Evolutionary conservation across 2,888 invertebrate genomes (phyloP).

Genomic region (Thysanoteuthis rhombus): DNA sequence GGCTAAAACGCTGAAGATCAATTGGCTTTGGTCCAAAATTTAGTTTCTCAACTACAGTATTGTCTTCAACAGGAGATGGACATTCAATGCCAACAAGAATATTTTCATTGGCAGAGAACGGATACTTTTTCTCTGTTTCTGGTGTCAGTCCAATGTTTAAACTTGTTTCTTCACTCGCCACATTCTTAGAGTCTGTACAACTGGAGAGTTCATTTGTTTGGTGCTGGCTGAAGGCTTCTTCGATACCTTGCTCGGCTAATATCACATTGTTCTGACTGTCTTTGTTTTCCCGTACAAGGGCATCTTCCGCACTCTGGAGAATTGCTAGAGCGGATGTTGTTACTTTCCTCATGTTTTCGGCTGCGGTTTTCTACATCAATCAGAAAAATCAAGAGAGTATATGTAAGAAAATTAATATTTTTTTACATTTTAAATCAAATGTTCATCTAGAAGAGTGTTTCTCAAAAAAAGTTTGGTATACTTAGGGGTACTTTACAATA

Average conservation of each 20-base stretch:
- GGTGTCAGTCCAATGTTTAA: conserved; percentile 38
- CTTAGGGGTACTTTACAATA: too few species aligned
- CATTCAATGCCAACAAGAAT: neutral
- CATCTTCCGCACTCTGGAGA: conserved; percentile 48
- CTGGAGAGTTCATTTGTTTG: conserved; percentile 37
- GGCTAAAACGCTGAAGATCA: conserved; percentile 49
- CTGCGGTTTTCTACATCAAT: conserved; percentile 46
- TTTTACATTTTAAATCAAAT: too few species aligned
- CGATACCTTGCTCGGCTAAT: neutral
- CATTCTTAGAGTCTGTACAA: conserved; percentile 44
- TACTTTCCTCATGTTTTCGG: conserved; percentile 49
- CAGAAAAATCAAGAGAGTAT: conserved; percentile 34
- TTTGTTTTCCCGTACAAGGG: conserved; percentile 40
- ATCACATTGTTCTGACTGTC: conserved; percentile 32
- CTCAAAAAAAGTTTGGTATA: too few species aligned
- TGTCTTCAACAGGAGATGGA: neutral
- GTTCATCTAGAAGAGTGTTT: too few species aligned
- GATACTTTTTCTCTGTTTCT: conserved; percentile 25
- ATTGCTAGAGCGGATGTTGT: conserved; percentile 55
- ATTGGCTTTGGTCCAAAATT: conserved; percentile 56
- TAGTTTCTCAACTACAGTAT: conserved; percentile 30
- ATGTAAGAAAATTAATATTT: neutral
- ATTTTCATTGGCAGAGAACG: conserved; percentile 1
- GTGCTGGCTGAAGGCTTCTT: conserved; percentile 32
- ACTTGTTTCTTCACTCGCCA: conserved; percentile 35